Conservation (phyloP, 1,140 invertebrate genomes). For the Zaprionus davidi region DNA sequence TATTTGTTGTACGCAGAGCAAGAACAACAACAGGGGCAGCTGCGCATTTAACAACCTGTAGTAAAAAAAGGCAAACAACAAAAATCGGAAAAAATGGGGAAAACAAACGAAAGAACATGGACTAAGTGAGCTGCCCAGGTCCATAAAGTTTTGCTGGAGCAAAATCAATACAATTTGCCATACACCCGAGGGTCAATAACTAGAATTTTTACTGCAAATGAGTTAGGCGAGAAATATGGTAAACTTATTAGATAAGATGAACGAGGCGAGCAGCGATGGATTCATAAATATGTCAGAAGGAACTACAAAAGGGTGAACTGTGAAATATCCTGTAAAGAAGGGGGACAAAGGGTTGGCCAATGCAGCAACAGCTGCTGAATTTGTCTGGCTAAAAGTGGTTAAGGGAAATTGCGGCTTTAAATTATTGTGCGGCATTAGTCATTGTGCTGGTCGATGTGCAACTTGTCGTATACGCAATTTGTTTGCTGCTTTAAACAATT, state of each 20-base stretch:
- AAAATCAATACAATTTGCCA: conserved; percentile 65
- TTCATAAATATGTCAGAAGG: conserved; percentile 61
- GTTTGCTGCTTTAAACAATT: conserved; percentile 70
- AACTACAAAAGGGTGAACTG: neutral
- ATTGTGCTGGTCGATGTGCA: conserved; percentile 23
- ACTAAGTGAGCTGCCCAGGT: conserved; percentile 27
- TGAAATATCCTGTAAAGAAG: neutral
- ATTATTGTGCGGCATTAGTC: conserved; percentile 32
- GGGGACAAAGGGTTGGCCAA: conserved; percentile 41
- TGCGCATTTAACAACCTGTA: conserved; percentile 53
- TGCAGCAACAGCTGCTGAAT: conserved; percentile 51
- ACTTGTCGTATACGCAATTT: conserved; percentile 63
- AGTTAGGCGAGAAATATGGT: conserved; percentile 56
- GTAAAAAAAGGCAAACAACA: conserved; percentile 42
- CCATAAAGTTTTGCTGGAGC: conserved; percentile 42
- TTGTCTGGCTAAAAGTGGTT: conserved; percentile 62
- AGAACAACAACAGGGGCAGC: neutral
- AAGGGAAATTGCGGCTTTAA: conserved; percentile 50
- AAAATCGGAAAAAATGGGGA: conserved; percentile 4
- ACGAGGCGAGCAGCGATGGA: conserved; percentile 29
- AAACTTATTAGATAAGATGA: conserved; percentile 65
- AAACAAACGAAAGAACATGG: conserved; percentile 17
- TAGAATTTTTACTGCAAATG: conserved; percentile 72
- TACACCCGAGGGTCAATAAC: conserved; percentile 29
- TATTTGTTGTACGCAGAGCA: conserved; percentile 14